phyloP scores from a whole-genome alignment of 2,113 vertebrate species.

The Megatriorchis doriae region DNA sequence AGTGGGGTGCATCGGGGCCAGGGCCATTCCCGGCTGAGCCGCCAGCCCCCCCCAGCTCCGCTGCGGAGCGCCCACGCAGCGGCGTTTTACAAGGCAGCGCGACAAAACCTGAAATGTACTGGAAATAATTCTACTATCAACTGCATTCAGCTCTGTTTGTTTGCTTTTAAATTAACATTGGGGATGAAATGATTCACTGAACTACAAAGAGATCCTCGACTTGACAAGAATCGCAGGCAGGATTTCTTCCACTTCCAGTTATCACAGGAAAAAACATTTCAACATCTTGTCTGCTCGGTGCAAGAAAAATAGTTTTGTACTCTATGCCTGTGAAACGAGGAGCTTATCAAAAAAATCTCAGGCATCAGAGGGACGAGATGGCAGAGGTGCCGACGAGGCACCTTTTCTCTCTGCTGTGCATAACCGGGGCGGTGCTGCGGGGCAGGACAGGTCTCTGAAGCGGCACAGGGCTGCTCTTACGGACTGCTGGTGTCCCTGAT shows the following conservation, averaged over 20 bases:
- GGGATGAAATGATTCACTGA: constrained; percentile 55
- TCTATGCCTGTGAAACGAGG: constrained; percentile 16
- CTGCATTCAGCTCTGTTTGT: constrained; percentile 53
- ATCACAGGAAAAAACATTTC: constrained; percentile 59
- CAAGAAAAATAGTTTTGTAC: constrained; percentile 43
- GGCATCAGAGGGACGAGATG: not conserved
- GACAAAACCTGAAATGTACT: constrained; percentile 30
- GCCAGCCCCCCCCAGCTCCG: not conserved
- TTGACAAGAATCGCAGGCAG: constrained; percentile 52
- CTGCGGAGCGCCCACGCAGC: accelerated
- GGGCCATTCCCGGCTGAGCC: not conserved
- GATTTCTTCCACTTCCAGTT: constrained; percentile 40
- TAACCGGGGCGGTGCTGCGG: accelerated
- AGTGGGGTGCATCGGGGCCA: not conserved
- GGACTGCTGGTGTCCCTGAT: not conserved
- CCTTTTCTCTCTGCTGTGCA: not conserved
- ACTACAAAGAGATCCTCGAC: constrained; percentile 53
- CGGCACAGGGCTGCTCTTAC: not conserved
- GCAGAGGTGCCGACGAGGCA: not conserved
- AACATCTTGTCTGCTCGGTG: constrained; percentile 44
- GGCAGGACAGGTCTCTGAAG: not conserved
- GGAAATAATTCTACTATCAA: constrained; percentile 45
- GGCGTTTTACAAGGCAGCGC: not conserved
- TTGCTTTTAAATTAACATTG: constrained; percentile 60
- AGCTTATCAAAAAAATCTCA: constrained; percentile 39